A percentile compares a stretch with the other conserved stretches of the same genome.
Conservation (phyloP, 2,888 invertebrate genomes). For the Agrilus biguttatus region DNA sequence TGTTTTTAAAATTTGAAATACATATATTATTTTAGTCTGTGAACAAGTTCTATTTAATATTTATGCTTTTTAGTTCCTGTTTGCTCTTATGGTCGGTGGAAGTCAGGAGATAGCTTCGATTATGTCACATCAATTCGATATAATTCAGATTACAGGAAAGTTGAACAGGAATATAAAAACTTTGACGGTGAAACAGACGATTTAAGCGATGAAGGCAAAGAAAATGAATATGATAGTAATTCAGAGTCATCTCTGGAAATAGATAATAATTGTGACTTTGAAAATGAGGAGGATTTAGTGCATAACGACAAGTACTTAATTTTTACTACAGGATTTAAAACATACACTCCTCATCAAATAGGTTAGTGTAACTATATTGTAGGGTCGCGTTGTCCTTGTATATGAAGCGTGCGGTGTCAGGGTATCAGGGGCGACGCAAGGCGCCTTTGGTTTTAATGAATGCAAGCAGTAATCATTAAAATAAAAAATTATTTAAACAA, state of each 20-base stretch:
- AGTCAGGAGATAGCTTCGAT: constrained; percentile 29
- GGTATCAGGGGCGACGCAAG: too few relatives aligned
- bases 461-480: too few relatives aligned
- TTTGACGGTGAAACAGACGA: constrained; percentile 24
- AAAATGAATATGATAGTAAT: constrained; percentile 11
- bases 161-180: constrained; percentile 27
- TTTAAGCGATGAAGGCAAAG: constrained; percentile 15
- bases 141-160: constrained; percentile 45
- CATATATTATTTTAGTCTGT: too few relatives aligned
- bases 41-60: too few relatives aligned
- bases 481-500: too few relatives aligned
- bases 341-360: constrained; percentile 75
- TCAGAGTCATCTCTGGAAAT: constrained; percentile 14
- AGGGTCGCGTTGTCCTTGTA: too few relatives aligned
- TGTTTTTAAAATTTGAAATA: too few relatives aligned
- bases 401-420: too few relatives aligned
- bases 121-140: constrained; percentile 45
- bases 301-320: constrained; percentile 59
- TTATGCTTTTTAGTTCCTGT: too few relatives aligned
- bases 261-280: constrained; percentile 18
- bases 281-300: constrained; percentile 26
- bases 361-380: constrained; percentile 27
- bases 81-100: constrained; percentile 3
- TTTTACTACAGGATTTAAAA: constrained; percentile 69
- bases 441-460: too few relatives aligned